A percentile compares a stretch with the other conserved stretches of the same genome.
Evolutionary conservation across 2,888 invertebrate genomes (phyloP).

Genomic region (Trichacis sp.): DNA sequence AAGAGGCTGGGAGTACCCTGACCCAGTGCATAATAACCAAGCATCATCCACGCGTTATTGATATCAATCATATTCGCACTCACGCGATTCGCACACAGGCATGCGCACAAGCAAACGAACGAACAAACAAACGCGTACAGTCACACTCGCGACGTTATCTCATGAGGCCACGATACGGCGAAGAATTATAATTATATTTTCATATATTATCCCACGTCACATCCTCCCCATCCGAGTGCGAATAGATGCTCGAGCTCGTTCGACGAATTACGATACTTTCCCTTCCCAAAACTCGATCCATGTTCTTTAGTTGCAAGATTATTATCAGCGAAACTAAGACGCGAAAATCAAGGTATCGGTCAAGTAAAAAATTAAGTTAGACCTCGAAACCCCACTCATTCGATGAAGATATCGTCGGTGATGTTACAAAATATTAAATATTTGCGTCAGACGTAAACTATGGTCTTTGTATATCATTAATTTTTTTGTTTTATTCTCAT

Average conservation of each 20-base stretch:
- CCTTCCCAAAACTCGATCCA: no score
- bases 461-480: conserved; percentile 15
- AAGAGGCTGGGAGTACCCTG: conserved; percentile 46
- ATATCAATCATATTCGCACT: conserved; percentile 26
- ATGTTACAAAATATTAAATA: conserved; percentile 43
- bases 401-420: conserved; percentile 41
- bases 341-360: conserved; percentile 37
- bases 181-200: conserved; percentile 20
- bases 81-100: conserved; percentile 31
- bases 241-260: conserved; percentile 44
- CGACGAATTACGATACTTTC: no score
- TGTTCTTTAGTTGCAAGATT: conserved; percentile 20
- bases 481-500: not conserved
- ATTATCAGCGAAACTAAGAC: conserved; percentile 44
- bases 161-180: conserved; percentile 40
- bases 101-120: conserved; percentile 44
- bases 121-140: conserved; percentile 25
- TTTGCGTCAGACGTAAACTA: conserved; percentile 36
- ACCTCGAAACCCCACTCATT: conserved; percentile 38
- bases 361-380: conserved; percentile 44
- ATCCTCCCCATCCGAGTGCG: conserved; percentile 36
- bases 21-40: conserved; percentile 45
- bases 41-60: conserved; percentile 43
- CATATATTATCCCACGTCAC: conserved; percentile 6
- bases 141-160: conserved; percentile 42